Evolutionary conservation across 1,140 invertebrate genomes (phyloP).

Genomic region (Rhynchophorus ferrugineus): DNA sequence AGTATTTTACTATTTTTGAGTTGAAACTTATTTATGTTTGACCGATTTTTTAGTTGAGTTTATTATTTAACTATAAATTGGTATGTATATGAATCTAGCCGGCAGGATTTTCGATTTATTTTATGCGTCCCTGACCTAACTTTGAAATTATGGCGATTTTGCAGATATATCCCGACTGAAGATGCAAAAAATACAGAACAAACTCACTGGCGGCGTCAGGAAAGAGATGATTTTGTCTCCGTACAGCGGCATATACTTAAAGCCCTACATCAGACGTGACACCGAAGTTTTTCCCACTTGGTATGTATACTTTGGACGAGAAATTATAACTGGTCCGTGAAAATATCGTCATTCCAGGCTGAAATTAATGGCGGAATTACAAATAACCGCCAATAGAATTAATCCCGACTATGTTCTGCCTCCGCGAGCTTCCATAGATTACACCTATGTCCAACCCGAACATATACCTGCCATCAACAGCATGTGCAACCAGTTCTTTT

Average conservation of each 20-base stretch:
- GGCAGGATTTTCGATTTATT: too few species aligned
- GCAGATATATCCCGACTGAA: conserved; percentile 41
- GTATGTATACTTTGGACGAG: conserved; percentile 32
- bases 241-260: conserved; percentile 58
- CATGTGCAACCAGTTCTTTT: conserved; percentile 75
- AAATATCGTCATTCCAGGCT: conserved; percentile 36
- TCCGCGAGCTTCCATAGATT: conserved; percentile 58
- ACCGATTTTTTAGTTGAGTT: too few species aligned
- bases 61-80: too few species aligned
- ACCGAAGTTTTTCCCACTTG: conserved; percentile 55
- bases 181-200: conserved; percentile 39
- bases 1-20: neutral
- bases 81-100: too few species aligned
- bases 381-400: conserved; percentile 53
- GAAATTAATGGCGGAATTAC: conserved; percentile 61
- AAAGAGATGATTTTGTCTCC: conserved; percentile 51
- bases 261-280: conserved; percentile 73
- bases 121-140: neutral
- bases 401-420: conserved; percentile 43
- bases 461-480: conserved; percentile 82
- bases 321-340: neutral
- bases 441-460: conserved; percentile 77
- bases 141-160: conserved; percentile 17
- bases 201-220: conserved; percentile 47
- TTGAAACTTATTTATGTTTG: too few species aligned